Evolutionary conservation across 2,888 invertebrate species (phyloP), one percentile per base, ranked within the genome.

Genomic region (Eulithis testata): DNA sequence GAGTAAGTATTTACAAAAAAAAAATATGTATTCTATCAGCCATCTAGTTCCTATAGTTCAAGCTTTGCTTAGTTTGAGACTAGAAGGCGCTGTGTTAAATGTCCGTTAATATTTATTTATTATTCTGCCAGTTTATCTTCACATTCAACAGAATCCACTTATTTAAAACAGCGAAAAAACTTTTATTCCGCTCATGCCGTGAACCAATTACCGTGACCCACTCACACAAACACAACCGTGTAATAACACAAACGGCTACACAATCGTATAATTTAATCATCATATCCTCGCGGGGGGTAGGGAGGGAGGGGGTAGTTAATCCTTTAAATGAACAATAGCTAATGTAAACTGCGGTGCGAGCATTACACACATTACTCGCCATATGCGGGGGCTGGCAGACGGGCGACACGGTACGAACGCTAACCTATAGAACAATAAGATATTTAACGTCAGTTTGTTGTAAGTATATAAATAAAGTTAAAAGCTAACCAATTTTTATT

Each of bases 251-350:
- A 44, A 44, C 40, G 40, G 40, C 40, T 40, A 64, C 67, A 63
- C 63, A 67, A 63, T 63, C 60, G 67, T 67, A 68, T 69, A 69
- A 69, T 69, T 69, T 66, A 69, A 66, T 69, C 66, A 69, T 69
- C 59, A 70, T 65, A 63, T 65, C 47, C 51, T 60, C 51, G 45
- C 54, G 4, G 65, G 37, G 50, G 56, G n/a, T n/a, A n/a, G 43
- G 5, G 52, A 53, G n/a, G 56, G 40, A 47, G 14, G 65, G 62
- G 69, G 66, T 56, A 40, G 59, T 51, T 72, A 72, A 77, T 76
- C 71, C 67, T 45, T 44, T 61, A 60, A 60, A 69, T 70, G 69
- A 74, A 74, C 79, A 73, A 73, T 72, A 64, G 65, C 65, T 70
- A 68, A 68, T 73, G 70, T 70, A 68, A 69, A 63, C 63, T 71